phyloP scores from a whole-genome alignment of 2,113 vertebrate genomes.

The Onychostruthus taczanowskii region DNA sequence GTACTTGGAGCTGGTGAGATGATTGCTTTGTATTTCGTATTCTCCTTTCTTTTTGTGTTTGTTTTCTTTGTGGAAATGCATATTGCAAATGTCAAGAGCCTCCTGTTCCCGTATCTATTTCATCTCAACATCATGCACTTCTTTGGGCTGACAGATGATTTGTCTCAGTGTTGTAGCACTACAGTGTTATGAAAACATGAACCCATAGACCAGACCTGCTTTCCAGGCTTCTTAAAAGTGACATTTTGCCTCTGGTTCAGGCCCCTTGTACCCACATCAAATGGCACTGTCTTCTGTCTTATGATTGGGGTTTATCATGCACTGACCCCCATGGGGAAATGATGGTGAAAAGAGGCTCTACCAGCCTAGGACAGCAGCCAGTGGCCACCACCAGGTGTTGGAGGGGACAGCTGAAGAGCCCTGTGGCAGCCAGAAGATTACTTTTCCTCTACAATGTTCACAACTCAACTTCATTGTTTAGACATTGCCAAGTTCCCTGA shows the following conservation, averaged over 20 bases:
- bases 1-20: background rate
- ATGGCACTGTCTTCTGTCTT: background rate
- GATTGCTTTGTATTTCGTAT: background rate
- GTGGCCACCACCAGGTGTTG: background rate
- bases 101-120: background rate
- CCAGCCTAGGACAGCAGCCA: background rate
- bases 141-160: background rate
- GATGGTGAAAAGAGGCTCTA: background rate
- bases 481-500: background rate
- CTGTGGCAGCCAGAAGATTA: background rate
- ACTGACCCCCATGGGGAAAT: background rate
- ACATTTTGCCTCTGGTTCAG: background rate
- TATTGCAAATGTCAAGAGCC: background rate
- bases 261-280: background rate
- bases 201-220: background rate
- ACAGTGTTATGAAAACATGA: background rate
- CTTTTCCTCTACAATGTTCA: fast-evolving
- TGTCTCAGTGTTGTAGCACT: background rate
- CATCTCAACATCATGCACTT: background rate
- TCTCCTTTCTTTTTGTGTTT: background rate
- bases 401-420: background rate
- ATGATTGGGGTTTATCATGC: background rate
- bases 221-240: background rate
- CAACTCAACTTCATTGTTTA: background rate
- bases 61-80: background rate